Conservation (phyloP, 1,140 invertebrate species). For the Dryas iulia region DNA sequence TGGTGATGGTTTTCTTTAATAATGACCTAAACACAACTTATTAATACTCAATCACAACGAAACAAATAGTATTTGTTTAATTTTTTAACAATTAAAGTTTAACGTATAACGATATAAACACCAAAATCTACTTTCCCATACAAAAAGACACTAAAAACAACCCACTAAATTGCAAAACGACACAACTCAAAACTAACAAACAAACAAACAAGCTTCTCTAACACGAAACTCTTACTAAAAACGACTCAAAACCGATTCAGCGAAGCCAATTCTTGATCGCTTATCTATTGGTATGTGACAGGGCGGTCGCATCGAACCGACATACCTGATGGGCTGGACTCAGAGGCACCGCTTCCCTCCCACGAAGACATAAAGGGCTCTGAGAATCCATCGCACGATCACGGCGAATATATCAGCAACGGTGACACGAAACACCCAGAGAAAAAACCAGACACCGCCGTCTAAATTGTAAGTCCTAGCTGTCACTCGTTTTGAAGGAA, state of each 20-base stretch:
- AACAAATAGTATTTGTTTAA: too few species aligned
- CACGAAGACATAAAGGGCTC: constrained; percentile 76
- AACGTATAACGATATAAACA: too few species aligned
- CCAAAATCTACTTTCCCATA: too few species aligned
- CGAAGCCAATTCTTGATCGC: constrained; percentile 61
- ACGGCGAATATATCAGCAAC: constrained; percentile 81
- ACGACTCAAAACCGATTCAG: background rate
- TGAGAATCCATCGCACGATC: constrained; percentile 81
- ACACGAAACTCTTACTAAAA: constrained; percentile 10
- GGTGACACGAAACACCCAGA: constrained; percentile 80
- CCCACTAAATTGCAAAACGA: background rate
- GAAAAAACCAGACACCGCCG: constrained; percentile 82
- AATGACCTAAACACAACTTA: background rate
- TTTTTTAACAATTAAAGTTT: too few species aligned
- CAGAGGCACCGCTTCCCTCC: constrained; percentile 72
- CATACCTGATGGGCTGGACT: constrained; percentile 77
- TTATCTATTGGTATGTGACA: constrained; percentile 73
- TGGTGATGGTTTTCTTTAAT: background rate
- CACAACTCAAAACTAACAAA: background rate
- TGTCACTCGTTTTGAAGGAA: constrained; percentile 25
- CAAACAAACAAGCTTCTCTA: constrained; percentile 14
- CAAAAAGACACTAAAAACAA: too few species aligned
- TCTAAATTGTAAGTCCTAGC: constrained; percentile 68
- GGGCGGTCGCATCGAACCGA: constrained; percentile 81
- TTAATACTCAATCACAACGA: too few species aligned